Percentiles rank a stretch among this genome's conserved stretches.
These are phyloP conservation scores for Picathartes gymnocephalus DNA, from an alignment of 2,113 vertebrate species.

Conservation along the genomic window DNA sequence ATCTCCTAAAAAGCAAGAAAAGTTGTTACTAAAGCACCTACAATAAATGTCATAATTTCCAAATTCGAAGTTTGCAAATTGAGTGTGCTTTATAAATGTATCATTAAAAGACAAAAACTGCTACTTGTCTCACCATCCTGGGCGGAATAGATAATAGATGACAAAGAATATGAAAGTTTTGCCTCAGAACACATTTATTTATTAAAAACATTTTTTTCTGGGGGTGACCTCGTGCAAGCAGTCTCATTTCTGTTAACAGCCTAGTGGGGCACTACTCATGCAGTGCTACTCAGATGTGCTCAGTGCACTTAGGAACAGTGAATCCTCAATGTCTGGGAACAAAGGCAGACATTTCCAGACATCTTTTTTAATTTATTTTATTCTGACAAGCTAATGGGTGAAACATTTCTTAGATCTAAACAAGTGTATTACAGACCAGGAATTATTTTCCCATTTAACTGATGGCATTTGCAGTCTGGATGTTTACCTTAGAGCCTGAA, in stretches of 20 bases:
- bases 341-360: neutral
- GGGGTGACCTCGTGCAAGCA: fast-evolving
- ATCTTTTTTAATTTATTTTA: neutral
- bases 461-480: neutral
- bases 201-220: neutral
- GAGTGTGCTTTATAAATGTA: neutral
- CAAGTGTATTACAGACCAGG: neutral
- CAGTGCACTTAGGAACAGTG: neutral
- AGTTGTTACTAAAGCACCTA: neutral
- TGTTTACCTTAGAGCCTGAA: neutral
- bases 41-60: neutral
- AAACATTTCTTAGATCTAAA: neutral
- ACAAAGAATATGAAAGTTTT: neutral
- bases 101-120: neutral
- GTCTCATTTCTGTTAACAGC: neutral
- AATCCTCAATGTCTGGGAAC: neutral
- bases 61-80: neutral
- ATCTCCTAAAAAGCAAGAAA: neutral
- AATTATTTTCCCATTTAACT: neutral
- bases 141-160: neutral
- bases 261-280: fast-evolving
- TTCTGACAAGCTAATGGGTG: neutral
- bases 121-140: neutral
- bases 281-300: neutral
- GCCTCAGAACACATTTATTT: neutral